Base-by-base conservation (phyloP, 35 echinoderm and acorn worm genomes). In the Apostichopus parvimensis region DNA sequence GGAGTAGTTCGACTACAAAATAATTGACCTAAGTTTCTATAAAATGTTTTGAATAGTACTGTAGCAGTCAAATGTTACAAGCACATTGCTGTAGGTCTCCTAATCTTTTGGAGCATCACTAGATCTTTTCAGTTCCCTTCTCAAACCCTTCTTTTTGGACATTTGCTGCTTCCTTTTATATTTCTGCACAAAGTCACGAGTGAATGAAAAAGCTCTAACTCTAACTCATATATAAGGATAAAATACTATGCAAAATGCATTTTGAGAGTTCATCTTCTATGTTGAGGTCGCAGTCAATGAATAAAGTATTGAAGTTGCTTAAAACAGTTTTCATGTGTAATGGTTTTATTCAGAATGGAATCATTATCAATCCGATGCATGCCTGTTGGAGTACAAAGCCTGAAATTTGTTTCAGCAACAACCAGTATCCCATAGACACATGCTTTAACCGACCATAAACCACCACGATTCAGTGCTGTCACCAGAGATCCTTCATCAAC, bases 321-420 rank as follows among this genome's bases (percentile, higher is more conserved):
- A 80, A 80, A 80, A 80, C 78, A 26, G 22, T 80, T 26, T 26
- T 80, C 78, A 80, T 80, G 21, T 26, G 78, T 80, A 80, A 80
- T 28, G 6, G 78, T 80, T 80, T 80, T 80, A 80, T n/a, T 80
- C 45, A 26, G 6, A 5, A 80, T 14, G 13, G 78, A 80, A 55
- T n/a, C 78, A 53, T 1, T 80, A 34, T 81, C 25, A 81, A 81
- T 81, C 28, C 53, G 79, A 81, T 81, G 79, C 23, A 34, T 53
- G 14, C 53, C 53, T 6, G 6, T 28, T 81, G 25, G 6, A 45
- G 79, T 34, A 56, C 25, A 81, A 34, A 45, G 79, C 53, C 79
- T 81, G 79, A 68, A 25, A 45, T 79, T 23, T 79, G 5, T 25
- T 22, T 45, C 77, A 25, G 20, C n/a, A 79, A 45, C 28, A 79